A percentile compares a stretch with the other conserved stretches of the same genome.
phyloP scores from a whole-genome alignment of 2,888 invertebrate genomes.

The Drosophila nigritarsus region DNA sequence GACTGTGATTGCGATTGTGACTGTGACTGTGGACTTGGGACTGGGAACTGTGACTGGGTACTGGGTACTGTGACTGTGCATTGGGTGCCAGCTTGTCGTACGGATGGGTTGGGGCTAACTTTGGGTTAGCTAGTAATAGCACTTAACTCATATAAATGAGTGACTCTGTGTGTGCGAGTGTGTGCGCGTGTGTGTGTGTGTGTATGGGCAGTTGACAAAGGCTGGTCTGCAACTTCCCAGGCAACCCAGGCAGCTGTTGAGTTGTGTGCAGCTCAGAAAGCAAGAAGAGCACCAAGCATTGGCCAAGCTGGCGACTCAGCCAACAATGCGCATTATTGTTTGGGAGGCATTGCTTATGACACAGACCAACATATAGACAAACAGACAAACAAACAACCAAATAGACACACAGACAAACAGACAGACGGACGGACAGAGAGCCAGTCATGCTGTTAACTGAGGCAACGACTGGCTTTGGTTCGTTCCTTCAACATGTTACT shows the following conservation, averaged over 20 bases:
- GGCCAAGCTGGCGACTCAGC: constrained; percentile 28
- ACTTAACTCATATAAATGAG: constrained; percentile 80
- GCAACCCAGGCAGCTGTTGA: background rate
- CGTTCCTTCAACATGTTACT: constrained; percentile 38
- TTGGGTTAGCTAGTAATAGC: constrained; percentile 41
- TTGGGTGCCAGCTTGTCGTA: background rate
- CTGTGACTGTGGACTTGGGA: constrained; percentile 9
- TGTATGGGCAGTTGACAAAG: constrained; percentile 32
- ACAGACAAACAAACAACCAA: constrained; percentile 12
- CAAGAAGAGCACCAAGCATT: constrained; percentile 61
- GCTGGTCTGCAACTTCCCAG: constrained; percentile 16
- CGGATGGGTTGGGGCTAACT: constrained; percentile 21
- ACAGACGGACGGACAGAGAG: constrained; percentile 14
- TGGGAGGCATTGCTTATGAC: constrained; percentile 65
- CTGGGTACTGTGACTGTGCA: constrained; percentile 9
- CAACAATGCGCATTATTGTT: constrained; percentile 71
- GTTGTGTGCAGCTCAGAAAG: constrained; percentile 31
- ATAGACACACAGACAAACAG: constrained; percentile 24
- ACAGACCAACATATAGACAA: constrained; percentile 55
- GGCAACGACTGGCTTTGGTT: constrained; percentile 3
- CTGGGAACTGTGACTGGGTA: background rate
- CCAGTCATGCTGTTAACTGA: background rate
- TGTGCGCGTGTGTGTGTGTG: constrained; percentile 13
- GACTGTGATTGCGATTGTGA: constrained; percentile 11
- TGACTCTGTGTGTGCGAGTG: constrained; percentile 29